Conservation (phyloP, 92 coral and sea anemone genomes). For the Plumapathes pennacea region DNA sequence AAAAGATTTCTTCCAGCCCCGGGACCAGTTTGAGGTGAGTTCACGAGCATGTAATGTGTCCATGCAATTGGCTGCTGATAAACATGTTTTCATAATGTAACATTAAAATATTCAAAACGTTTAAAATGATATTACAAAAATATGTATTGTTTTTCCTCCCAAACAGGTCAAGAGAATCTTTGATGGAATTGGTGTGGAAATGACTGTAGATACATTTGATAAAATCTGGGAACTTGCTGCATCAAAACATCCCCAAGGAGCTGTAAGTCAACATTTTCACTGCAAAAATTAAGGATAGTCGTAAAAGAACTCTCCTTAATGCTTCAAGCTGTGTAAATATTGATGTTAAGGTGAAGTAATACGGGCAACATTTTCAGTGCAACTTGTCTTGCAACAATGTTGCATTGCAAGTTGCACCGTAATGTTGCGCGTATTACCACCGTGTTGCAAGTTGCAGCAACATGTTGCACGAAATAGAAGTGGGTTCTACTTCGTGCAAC, state of each 20-base stretch:
- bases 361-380: too few relatives aligned
- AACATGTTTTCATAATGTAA: neutral
- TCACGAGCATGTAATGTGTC: neutral
- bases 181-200: constrained; percentile 95
- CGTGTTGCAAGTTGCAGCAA: too few relatives aligned
- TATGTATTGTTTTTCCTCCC: neutral
- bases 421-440: too few relatives aligned
- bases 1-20: constrained; percentile 89
- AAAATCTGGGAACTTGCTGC: constrained; percentile 86
- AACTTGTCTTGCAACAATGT: too few relatives aligned
- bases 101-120: too few relatives aligned
- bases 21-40: constrained; percentile 87
- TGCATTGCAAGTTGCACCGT: too few relatives aligned
- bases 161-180: constrained; percentile 85
- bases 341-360: too few relatives aligned
- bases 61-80: neutral
- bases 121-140: neutral
- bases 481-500: too few relatives aligned
- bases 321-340: too few relatives aligned
- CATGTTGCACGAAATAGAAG: too few relatives aligned
- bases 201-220: constrained; percentile 87
- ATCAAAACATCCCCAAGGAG: constrained; percentile 63
- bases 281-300: too few relatives aligned
- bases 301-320: too few relatives aligned
- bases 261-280: constrained; percentile 77